Conservation (phyloP, 2,888 invertebrate genomes). For the Cephus nigrinus region DNA sequence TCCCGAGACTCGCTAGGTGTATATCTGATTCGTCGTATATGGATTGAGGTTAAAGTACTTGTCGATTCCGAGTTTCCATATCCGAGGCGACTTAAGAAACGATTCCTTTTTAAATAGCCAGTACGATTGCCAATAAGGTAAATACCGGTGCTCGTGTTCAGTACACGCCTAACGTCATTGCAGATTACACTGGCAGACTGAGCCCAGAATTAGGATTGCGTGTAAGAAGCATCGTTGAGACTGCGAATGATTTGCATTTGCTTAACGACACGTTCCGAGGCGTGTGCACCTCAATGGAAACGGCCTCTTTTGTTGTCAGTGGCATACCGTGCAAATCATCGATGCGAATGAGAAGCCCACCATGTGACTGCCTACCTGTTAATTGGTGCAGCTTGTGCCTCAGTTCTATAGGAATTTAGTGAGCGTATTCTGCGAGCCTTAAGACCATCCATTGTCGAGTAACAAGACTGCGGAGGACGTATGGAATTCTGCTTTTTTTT, state of each 20-base stretch:
- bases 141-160: background rate
- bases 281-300: background rate
- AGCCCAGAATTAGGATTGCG: background rate
- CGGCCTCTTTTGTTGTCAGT: background rate
- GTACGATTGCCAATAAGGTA: background rate
- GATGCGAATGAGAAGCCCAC: background rate
- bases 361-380: background rate
- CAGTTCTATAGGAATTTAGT: background rate
- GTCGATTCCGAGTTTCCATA: background rate
- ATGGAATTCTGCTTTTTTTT: background rate
- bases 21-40: background rate
- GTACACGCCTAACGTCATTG: background rate
- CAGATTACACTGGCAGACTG: background rate
- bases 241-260: background rate
- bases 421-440: background rate
- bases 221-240: background rate
- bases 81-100: background rate
- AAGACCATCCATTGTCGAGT: background rate
- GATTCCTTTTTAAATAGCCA: background rate
- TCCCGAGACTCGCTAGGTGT: background rate
- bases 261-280: background rate
- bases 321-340: background rate
- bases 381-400: background rate
- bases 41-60: background rate
- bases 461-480: background rate